These are phyloP conservation scores for Cyanocitta stelleri DNA, from an alignment of 2,113 vertebrate genomes.

Conservation along the genomic window DNA sequence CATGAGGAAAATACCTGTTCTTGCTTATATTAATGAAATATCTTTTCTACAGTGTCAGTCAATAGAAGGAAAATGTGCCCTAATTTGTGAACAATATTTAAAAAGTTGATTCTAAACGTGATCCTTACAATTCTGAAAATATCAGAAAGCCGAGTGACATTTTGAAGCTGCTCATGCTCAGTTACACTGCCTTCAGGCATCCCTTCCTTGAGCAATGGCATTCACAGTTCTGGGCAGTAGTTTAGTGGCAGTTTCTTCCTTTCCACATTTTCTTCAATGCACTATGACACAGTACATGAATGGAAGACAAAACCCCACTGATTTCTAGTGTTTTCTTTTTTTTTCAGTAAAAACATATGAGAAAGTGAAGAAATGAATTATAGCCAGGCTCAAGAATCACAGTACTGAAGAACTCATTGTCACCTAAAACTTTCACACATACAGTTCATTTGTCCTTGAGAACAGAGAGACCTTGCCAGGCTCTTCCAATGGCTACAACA, in stretches of 20 bases:
- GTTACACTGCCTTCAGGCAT: neutral
- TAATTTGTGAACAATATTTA: neutral
- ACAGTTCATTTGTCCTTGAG: neutral
- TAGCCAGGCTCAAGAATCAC: neutral
- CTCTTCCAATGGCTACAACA: neutral
- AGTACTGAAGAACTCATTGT: neutral
- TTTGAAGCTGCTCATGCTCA: neutral
- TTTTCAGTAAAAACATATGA: neutral
- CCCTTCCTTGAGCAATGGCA: neutral
- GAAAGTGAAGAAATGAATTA: neutral
- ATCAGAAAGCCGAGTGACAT: accelerated
- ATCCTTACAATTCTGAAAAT: neutral
- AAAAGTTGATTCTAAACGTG: neutral
- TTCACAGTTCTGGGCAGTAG: neutral
- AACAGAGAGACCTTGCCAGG: neutral
- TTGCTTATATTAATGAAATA: neutral
- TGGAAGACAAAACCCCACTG: accelerated
- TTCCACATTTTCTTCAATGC: neutral
- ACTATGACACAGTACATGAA: neutral
- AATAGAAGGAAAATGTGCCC: neutral
- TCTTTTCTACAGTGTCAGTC: neutral
- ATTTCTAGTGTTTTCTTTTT: neutral
- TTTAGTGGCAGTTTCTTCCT: neutral
- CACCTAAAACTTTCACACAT: neutral
- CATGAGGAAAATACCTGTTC: neutral